phyloP scores from a whole-genome alignment of 2,797 vertebrate species.

The Orientallactaga sibirica region DNA sequence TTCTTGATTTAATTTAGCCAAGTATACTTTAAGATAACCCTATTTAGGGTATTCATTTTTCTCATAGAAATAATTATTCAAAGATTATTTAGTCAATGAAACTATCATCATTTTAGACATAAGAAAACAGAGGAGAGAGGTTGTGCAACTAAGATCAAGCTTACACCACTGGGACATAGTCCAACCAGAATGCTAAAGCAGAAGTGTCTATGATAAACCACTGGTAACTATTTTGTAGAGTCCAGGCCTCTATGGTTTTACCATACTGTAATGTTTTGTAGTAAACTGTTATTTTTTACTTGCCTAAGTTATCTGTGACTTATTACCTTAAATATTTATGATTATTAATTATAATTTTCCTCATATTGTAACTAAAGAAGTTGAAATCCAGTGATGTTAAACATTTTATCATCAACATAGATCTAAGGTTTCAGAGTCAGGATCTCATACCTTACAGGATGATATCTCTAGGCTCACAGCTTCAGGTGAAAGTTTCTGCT shows the following conservation, averaged over 20 bases:
- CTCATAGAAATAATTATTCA: no score
- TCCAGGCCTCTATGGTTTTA: not conserved
- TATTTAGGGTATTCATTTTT: no score
- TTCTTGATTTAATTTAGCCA: no score
- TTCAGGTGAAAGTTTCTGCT: not conserved
- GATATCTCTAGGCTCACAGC: not conserved
- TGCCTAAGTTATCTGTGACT: not conserved
- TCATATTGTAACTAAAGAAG: not conserved
- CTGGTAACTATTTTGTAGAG: not conserved
- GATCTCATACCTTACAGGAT: not conserved
- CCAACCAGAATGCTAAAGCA: not conserved
- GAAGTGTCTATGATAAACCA: not conserved
- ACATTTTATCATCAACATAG: not conserved
- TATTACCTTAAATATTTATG: not conserved
- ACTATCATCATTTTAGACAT: not conserved
- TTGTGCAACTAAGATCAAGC: not conserved
- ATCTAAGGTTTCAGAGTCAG: not conserved
- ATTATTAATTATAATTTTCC: not conserved
- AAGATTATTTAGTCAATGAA: not conserved
- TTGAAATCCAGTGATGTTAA: not conserved
- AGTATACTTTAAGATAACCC: no score
- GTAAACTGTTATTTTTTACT: not conserved
- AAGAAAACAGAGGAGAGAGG: constrained; percentile 11
- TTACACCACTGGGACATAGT: not conserved
- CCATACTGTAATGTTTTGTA: not conserved